Conservation (phyloP, 2,113 vertebrate genomes). For the Steatornis caripensis region DNA sequence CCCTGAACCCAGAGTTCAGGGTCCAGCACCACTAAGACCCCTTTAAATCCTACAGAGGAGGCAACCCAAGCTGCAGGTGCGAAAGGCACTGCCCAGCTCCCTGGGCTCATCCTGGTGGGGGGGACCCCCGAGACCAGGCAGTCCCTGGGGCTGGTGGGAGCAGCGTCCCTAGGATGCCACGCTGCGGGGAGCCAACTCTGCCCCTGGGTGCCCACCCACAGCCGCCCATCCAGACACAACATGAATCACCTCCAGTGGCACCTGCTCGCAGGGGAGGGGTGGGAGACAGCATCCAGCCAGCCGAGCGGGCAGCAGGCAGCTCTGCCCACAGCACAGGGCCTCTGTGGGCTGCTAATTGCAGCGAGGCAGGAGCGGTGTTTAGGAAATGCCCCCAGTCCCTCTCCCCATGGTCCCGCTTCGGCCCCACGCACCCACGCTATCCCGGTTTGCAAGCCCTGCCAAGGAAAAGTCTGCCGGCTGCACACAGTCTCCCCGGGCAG, state of each 20-base stretch:
- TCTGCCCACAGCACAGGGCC: not conserved
- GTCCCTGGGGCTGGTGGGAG: not conserved
- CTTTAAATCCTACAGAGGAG: accelerated
- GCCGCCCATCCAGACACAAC: not conserved
- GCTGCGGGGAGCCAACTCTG: not conserved
- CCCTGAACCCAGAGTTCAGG: not conserved
- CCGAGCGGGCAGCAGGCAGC: not conserved
- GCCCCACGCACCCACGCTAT: accelerated
- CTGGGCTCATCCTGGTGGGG: not conserved
- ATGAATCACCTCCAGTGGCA: not conserved
- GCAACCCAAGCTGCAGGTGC: not conserved
- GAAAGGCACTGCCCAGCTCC: not conserved
- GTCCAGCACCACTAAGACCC: not conserved
- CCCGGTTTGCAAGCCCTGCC: not conserved
- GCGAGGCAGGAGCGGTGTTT: not conserved
- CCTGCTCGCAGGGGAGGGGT: not conserved
- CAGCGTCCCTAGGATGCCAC: not conserved
- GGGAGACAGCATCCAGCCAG: not conserved
- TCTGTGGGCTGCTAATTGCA: not conserved
- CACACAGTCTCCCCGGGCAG: not conserved
- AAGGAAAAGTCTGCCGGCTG: not conserved
- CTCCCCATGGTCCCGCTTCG: accelerated
- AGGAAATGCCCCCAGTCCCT: not conserved
- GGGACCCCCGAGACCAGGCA: not conserved
- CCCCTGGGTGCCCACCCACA: not conserved